Evolutionary conservation across 2,113 vertebrate species (phyloP).

Genomic region (Gambusia affinis): DNA sequence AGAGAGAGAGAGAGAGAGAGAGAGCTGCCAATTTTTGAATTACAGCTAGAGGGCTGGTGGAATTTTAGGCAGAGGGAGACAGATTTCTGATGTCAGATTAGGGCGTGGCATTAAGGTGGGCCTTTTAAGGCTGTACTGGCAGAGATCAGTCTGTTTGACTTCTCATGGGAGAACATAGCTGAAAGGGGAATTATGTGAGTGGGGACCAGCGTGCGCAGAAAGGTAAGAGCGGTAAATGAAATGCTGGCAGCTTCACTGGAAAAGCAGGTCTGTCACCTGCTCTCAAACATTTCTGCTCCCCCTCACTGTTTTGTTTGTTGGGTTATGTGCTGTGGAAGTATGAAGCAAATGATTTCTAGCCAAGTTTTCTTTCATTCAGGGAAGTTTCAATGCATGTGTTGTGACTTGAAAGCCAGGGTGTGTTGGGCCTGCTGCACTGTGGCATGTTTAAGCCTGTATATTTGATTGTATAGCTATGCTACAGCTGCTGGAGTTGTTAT

Average conservation of each 20-base stretch:
- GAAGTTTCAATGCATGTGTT: slow-evolving; percentile 41
- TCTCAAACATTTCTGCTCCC: slow-evolving; percentile 26
- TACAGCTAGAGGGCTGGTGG: slow-evolving; percentile 34
- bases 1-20: slow-evolving; percentile 9
- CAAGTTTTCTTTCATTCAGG: slow-evolving; percentile 5
- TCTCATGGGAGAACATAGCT: slow-evolving; percentile 54
- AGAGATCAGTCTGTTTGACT: slow-evolving; percentile 41
- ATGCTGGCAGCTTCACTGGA: slow-evolving; percentile 41
- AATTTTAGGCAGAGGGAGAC: slow-evolving; percentile 58
- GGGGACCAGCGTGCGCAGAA: slow-evolving; percentile 29
- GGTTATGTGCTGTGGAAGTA: background rate
- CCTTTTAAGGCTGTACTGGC: slow-evolving; percentile 39
- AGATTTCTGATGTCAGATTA: slow-evolving; percentile 64
- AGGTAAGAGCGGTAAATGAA: slow-evolving; percentile 69
- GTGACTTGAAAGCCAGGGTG: slow-evolving; percentile 53
- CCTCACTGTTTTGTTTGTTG: background rate
- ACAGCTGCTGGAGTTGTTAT: slow-evolving; percentile 5
- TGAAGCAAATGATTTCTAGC: slow-evolving; percentile 1
- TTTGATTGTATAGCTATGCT: slow-evolving; percentile 21
- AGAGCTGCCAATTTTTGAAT: slow-evolving; percentile 29
- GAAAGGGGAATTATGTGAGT: slow-evolving; percentile 63
- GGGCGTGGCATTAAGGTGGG: slow-evolving; percentile 75
- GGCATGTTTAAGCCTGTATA: slow-evolving; percentile 64
- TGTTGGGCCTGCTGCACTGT: slow-evolving; percentile 36
- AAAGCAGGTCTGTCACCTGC: slow-evolving; percentile 65